phyloP scores from a whole-genome alignment of 2,888 invertebrate genomes.

The Philhelius pedissequus region DNA sequence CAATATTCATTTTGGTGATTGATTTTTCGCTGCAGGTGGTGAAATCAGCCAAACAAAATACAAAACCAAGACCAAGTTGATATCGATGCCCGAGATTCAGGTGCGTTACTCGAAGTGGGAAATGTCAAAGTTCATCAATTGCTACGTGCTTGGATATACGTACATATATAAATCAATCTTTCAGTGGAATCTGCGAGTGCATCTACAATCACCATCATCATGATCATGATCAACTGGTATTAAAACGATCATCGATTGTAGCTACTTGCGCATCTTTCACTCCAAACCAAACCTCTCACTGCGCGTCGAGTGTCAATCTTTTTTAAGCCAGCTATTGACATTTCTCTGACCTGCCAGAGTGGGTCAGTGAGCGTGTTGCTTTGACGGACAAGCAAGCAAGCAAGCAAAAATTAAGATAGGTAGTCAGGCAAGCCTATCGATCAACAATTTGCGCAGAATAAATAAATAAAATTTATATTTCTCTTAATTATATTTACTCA shows the following conservation, averaged over 20 bases:
- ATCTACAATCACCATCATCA: no score
- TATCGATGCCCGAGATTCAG: conserved; percentile 12
- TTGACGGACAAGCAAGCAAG: conserved; percentile 41
- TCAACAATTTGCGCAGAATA: conserved; percentile 1
- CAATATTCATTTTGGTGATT: conserved; percentile 64
- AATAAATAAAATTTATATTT: conserved; percentile 52
- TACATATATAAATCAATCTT: conserved; percentile 5
- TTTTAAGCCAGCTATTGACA: conserved; percentile 49
- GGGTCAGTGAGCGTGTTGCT: conserved; percentile 52
- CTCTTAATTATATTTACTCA: conserved; percentile 48
- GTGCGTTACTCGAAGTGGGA: conserved; percentile 48
- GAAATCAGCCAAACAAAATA: conserved; percentile 39
- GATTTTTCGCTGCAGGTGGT: conserved; percentile 66
- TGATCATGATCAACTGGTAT: conserved; percentile 31
- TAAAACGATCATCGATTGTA: conserved; percentile 6
- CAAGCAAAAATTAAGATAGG: conserved; percentile 51
- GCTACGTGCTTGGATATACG: conserved; percentile 58
- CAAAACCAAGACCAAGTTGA: not conserved
- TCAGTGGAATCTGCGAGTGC: conserved; percentile 23
- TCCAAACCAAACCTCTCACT: not conserved
- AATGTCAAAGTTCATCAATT: conserved; percentile 62
- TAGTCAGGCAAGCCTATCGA: conserved; percentile 14
- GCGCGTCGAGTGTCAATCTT: not conserved
- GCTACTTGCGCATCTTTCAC: conserved; percentile 8
- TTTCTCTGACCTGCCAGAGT: conserved; percentile 54